A percentile compares a stretch with the other conserved stretches of the same genome.
Evolutionary conservation across 2,113 vertebrate genomes (phyloP).

Genomic region (Stegastes partitus): DNA sequence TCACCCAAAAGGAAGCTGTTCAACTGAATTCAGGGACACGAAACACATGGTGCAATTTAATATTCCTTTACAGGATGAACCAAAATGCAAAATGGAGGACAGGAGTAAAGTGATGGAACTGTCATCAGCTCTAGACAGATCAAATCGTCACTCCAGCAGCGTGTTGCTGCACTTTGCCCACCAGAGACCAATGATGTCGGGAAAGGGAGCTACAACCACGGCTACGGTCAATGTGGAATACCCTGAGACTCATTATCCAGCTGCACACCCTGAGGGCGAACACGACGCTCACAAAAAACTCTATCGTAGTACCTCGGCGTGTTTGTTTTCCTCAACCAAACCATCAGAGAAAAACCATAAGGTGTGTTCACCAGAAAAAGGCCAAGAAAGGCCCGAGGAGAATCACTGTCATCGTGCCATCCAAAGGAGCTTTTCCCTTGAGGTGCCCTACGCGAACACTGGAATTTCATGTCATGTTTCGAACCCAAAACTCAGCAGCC

Average conservation of each 20-base stretch:
- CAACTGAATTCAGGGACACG: slow-evolving; percentile 84
- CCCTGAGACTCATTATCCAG: slow-evolving; percentile 62
- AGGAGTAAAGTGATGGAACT: slow-evolving; percentile 52
- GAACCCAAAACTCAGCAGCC: slow-evolving; percentile 86
- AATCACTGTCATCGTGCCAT: slow-evolving; percentile 82
- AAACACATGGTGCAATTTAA: slow-evolving; percentile 86
- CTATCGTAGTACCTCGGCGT: slow-evolving; percentile 86
- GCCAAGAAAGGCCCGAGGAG: slow-evolving; percentile 74
- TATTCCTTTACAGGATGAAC: slow-evolving; percentile 81
- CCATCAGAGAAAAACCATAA: slow-evolving; percentile 70
- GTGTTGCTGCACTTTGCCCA: slow-evolving; percentile 87
- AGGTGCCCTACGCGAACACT: slow-evolving; percentile 86
- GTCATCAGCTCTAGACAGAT: slow-evolving; percentile 71
- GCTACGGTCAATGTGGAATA: slow-evolving; percentile 66
- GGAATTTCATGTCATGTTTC: slow-evolving; percentile 90
- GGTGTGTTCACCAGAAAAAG: slow-evolving; percentile 65
- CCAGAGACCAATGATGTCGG: slow-evolving; percentile 77
- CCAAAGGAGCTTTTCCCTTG: slow-evolving; percentile 94
- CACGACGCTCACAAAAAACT: slow-evolving; percentile 78
- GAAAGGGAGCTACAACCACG: slow-evolving; percentile 74
- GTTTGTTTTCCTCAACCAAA: slow-evolving; percentile 74
- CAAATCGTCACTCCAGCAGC: slow-evolving; percentile 83
- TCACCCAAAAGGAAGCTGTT: slow-evolving; percentile 83
- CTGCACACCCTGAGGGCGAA: slow-evolving; percentile 65
- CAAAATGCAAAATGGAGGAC: slow-evolving; percentile 52